Percentiles rank a stretch among this genome's conserved stretches.
Conservation (phyloP, 1,140 invertebrate genomes). For the Pseudomyrmex concolor region DNA sequence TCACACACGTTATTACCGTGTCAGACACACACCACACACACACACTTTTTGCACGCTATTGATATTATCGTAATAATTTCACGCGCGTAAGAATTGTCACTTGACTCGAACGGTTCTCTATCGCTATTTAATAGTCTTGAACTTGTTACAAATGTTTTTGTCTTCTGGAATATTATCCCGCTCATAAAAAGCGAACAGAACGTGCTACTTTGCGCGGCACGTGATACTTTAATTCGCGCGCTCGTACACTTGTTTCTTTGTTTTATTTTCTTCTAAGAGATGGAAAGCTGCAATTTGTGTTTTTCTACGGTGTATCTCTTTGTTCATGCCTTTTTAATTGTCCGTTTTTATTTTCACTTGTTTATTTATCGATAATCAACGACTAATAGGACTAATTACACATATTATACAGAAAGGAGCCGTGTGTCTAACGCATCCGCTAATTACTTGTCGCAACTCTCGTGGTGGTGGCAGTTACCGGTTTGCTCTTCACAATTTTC, state of each 20-base stretch:
- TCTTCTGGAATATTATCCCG: too few species aligned
- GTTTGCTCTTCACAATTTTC: conserved; percentile 60
- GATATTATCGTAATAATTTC: too few species aligned
- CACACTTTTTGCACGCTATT: too few species aligned
- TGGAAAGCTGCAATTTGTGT: background rate
- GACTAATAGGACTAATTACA: conserved; percentile 1
- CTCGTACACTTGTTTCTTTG: background rate
- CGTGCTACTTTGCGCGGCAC: background rate
- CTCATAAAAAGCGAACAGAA: background rate
- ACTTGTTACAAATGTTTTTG: too few species aligned
- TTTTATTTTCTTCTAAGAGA: background rate
- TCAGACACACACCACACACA: background rate
- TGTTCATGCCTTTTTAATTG: conserved; percentile 18
- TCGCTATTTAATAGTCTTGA: too few species aligned
- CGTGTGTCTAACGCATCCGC: background rate
- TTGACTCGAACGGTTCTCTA: too few species aligned
- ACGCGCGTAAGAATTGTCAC: too few species aligned
- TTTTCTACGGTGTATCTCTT: background rate
- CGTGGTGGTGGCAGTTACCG: conserved; percentile 20
- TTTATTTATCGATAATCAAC: conserved; percentile 19
- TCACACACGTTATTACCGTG: too few species aligned
- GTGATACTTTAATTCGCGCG: background rate
- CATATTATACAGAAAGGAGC: background rate
- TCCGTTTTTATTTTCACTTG: conserved; percentile 1
- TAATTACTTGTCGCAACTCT: conserved; percentile 52